A percentile compares a stretch with the other conserved stretches of the same genome.
phyloP scores from a whole-genome alignment of 2,113 vertebrate species.

The Silurus asotus region DNA sequence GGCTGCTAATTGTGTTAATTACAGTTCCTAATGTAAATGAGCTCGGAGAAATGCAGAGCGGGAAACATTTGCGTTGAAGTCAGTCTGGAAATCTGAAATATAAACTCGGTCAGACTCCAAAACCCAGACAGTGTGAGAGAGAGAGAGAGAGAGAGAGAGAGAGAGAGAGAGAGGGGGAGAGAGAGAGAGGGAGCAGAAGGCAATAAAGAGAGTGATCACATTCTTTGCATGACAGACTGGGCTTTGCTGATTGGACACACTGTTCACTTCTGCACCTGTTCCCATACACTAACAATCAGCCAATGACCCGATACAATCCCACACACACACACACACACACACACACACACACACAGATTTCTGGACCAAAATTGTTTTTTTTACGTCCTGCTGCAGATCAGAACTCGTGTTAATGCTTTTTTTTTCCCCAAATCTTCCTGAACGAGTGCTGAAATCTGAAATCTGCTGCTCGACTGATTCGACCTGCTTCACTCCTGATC shows the following conservation, averaged over 20 bases:
- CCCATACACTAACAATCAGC: slow-evolving; percentile 45
- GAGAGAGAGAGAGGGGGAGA: slow-evolving; percentile 10
- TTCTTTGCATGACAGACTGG: slow-evolving; percentile 74
- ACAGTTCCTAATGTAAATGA: neutral
- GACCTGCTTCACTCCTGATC: neutral
- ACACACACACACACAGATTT: slow-evolving; percentile 35
- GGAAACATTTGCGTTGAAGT: neutral
- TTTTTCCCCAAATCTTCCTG: neutral
- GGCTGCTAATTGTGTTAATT: neutral
- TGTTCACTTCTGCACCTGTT: slow-evolving; percentile 71
- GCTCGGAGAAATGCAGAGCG: neutral
- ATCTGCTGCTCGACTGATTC: neutral
- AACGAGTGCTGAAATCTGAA: neutral
- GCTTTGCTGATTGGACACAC: slow-evolving; percentile 79
- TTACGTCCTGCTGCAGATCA: neutral
- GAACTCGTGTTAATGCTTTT: neutral
- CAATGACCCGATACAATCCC: slow-evolving; percentile 30
- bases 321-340: slow-evolving; percentile 20
- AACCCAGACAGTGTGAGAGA: neutral
- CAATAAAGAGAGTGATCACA: slow-evolving; percentile 74
- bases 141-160: neutral
- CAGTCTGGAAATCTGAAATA: neutral
- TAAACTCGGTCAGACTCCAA: neutral
- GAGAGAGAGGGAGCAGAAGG: slow-evolving; percentile 60
- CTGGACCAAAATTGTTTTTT: neutral